A percentile compares a stretch with the other conserved stretches of the same genome.
Conservation (phyloP, 2,113 vertebrate species). For the Pontoporia blainvillei region DNA sequence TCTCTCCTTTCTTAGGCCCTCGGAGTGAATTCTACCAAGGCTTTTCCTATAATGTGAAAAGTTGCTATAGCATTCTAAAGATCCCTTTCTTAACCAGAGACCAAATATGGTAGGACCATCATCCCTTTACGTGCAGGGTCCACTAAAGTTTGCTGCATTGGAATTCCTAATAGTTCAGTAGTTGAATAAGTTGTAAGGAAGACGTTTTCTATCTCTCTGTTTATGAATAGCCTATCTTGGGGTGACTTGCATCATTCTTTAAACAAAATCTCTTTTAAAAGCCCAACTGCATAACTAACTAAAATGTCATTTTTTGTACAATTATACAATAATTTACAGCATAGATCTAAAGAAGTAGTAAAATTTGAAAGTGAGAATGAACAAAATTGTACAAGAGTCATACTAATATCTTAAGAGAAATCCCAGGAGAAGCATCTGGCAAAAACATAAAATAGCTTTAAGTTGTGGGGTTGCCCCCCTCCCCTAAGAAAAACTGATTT, state of each 20-base stretch:
- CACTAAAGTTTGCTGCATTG: not conserved
- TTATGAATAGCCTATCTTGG: not conserved
- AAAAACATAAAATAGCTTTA: conserved; percentile 43
- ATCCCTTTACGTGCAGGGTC: not conserved
- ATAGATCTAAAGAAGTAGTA: not conserved
- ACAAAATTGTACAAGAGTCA: not conserved
- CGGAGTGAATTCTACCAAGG: not conserved
- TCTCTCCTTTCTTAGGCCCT: not conserved
- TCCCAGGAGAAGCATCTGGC: not conserved
- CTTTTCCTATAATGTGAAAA: not conserved
- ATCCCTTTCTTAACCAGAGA: not conserved
- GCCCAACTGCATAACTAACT: not conserved
- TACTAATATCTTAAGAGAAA: conserved; percentile 9
- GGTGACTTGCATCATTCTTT: not conserved
- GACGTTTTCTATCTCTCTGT: not conserved
- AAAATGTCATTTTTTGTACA: conserved; percentile 16
- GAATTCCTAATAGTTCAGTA: not conserved
- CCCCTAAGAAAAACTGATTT: not conserved
- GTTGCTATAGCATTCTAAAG: not conserved
- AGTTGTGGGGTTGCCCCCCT: not conserved
- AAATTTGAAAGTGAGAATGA: conserved; percentile 6
- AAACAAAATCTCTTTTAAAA: conserved; percentile 23
- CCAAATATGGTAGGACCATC: not conserved
- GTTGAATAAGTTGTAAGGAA: not conserved
- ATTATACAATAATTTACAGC: not conserved